Conservation (phyloP, 2,888 invertebrate species). For the Priocnemis perturbator region DNA sequence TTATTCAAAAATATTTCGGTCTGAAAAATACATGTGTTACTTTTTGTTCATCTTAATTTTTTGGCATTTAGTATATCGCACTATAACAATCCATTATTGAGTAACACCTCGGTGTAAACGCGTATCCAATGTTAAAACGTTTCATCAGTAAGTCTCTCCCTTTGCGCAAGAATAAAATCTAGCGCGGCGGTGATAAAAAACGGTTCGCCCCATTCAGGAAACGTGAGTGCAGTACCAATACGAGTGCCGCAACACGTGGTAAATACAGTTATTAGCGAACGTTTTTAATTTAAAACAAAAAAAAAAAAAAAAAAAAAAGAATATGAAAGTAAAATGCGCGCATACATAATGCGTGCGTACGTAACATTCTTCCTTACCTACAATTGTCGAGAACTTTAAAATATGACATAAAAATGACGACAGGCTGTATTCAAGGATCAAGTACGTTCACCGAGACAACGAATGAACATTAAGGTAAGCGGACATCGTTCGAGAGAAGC, state of each 20-base stretch:
- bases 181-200: background rate
- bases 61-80: slow-evolving; percentile 63
- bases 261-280: background rate
- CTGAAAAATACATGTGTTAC: slow-evolving; percentile 72
- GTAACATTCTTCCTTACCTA: too few species aligned
- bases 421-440: too few species aligned
- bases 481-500: background rate
- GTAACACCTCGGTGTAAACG: slow-evolving; percentile 50
- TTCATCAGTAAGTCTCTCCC: slow-evolving; percentile 20
- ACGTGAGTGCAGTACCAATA: background rate
- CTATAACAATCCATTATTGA: slow-evolving; percentile 58
- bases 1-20: slow-evolving; percentile 73
- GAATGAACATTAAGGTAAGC: background rate
- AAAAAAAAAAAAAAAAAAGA: too few species aligned
- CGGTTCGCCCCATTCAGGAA: background rate
- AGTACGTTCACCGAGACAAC: background rate
- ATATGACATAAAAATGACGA: too few species aligned
- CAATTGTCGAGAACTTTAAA: too few species aligned
- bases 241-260: background rate
- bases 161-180: too few species aligned
- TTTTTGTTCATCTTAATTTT: slow-evolving; percentile 52
- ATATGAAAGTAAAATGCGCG: too few species aligned
- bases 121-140: slow-evolving; percentile 42
- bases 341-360: too few species aligned
- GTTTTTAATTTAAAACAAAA: background rate